A percentile compares a stretch with the other conserved stretches of the same genome.
phyloP scores from a whole-genome alignment of 1,140 invertebrate species.

The Calephelis virginiensis region DNA sequence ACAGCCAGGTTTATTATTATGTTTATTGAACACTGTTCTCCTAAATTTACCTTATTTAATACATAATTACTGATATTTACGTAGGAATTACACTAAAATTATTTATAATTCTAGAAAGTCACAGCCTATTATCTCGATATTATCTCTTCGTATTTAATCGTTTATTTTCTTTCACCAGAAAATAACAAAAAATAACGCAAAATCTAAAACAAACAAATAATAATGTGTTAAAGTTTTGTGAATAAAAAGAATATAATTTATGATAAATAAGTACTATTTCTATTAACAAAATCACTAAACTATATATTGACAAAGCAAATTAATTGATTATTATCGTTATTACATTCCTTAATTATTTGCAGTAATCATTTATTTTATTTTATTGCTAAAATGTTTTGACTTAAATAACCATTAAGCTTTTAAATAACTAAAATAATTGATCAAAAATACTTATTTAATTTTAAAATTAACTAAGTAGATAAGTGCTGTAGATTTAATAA shows the following conservation, averaged over 20 bases:
- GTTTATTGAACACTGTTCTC: slow-evolving; percentile 44
- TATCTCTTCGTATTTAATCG: slow-evolving; percentile 14
- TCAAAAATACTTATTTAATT: too few relatives aligned
- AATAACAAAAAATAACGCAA: slow-evolving; percentile 1
- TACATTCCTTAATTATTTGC: too few relatives aligned
- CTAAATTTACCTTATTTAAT: slow-evolving; percentile 37
- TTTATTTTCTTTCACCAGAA: slow-evolving; percentile 1
- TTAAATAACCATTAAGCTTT: too few relatives aligned
- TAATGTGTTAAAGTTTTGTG: background rate
- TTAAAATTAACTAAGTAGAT: too few relatives aligned
- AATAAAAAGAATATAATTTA: background rate
- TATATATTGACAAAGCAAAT: too few relatives aligned
- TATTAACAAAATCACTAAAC: too few relatives aligned
- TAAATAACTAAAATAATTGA: too few relatives aligned
- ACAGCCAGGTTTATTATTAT: slow-evolving; percentile 45
- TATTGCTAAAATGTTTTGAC: too few relatives aligned
- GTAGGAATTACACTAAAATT: slow-evolving; percentile 21
- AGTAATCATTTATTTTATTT: too few relatives aligned
- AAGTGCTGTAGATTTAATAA: too few relatives aligned
- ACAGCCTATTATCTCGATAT: slow-evolving; percentile 31
- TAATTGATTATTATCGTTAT: too few relatives aligned
- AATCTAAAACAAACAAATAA: slow-evolving; percentile 2
- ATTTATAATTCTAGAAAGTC: slow-evolving; percentile 29
- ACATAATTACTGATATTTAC: slow-evolving; percentile 30
- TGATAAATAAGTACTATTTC: background rate